Evolutionary conservation across 2,888 invertebrate genomes (phyloP), one percentile per base, ranked within the genome.

Genomic region (Pheosia gnoma): DNA sequence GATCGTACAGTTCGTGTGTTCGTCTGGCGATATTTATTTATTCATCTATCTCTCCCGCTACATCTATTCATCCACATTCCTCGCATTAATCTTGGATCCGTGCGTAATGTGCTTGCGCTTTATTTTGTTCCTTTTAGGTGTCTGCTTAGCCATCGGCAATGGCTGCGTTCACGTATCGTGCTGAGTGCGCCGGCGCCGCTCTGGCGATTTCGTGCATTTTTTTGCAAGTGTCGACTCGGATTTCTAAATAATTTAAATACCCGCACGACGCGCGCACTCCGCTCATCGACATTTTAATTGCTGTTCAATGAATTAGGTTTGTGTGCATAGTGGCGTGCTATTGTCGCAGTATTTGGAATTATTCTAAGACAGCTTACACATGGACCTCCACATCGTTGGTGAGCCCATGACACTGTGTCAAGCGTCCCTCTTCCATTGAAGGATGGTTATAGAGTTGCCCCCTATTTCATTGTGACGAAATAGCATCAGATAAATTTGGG

Each of bases 241-340:
- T 93, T 93, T 93, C 93, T 93, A 93, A 92, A 92, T 91, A 89
- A 93, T 93, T 91, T 92, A 90, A 91, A 92, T 92, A 90, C 88
- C 85, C 83, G 89, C 91, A 91, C 90, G 91, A 87, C 80, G 78
- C 74, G 81, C 83, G 82, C 81, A 82, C 83, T 81, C 74, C 74
- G 80, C 81, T 71, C 74, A 72, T 67, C 77, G 79, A 80, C 80
- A 81, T 85, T 87, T 45, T 88, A 89, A 88, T 84, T 83, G 74
- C 82, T 77, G 83, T 83, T 83, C 81, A 82, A 71, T 75, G 83
- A 88, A 90, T 85, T 87, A 81, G 86, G 84, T 88, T 85, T 86
- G 78, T 86, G 81, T 83, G 83, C 81, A 79, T 73, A 68, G 73
- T 82, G 77, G 85, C 87, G 85, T 87, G 86, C 78, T 75, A 75